These are phyloP conservation scores for Dermatemys mawii DNA, from an alignment of 2,113 vertebrate genomes.

Conservation along the genomic window DNA sequence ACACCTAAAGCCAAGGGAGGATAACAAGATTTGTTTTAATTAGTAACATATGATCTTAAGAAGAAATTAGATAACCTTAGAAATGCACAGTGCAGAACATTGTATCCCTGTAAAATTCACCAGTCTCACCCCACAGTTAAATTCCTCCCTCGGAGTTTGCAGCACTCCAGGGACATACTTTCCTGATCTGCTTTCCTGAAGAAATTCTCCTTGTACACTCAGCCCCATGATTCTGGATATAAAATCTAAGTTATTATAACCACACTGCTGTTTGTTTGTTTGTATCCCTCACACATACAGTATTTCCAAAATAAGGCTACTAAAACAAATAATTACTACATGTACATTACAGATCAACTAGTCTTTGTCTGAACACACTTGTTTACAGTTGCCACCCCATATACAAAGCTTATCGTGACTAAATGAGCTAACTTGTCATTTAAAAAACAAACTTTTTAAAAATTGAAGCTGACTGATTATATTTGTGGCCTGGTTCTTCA, in stretches of 20 bases:
- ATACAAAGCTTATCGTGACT: neutral
- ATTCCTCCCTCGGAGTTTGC: conserved; percentile 53
- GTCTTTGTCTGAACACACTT: conserved; percentile 38
- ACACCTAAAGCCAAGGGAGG: conserved; percentile 51
- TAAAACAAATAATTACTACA: neutral
- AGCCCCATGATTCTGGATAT: neutral
- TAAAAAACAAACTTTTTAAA: neutral
- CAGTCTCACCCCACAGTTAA: conserved; percentile 45
- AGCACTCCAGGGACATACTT: conserved; percentile 33
- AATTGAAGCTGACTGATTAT: neutral
- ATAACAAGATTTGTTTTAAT: conserved; percentile 21
- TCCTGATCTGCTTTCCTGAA: conserved; percentile 17
- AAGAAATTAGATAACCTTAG: neutral
- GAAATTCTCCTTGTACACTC: neutral
- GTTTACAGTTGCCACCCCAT: neutral
- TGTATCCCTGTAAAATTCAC: conserved; percentile 66
- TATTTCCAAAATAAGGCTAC: neutral
- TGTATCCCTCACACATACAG: neutral
- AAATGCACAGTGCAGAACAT: conserved; percentile 18
- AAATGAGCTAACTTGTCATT: neutral
- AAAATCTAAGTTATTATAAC: neutral
- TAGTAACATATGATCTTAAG: neutral
- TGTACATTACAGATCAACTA: neutral
- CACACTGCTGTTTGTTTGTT: neutral
- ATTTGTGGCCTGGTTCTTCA: neutral